Percentiles rank a stretch among this genome's conserved stretches.
phyloP scores from a whole-genome alignment of 2,888 invertebrate genomes.

The Steinernema carpocapsae region DNA sequence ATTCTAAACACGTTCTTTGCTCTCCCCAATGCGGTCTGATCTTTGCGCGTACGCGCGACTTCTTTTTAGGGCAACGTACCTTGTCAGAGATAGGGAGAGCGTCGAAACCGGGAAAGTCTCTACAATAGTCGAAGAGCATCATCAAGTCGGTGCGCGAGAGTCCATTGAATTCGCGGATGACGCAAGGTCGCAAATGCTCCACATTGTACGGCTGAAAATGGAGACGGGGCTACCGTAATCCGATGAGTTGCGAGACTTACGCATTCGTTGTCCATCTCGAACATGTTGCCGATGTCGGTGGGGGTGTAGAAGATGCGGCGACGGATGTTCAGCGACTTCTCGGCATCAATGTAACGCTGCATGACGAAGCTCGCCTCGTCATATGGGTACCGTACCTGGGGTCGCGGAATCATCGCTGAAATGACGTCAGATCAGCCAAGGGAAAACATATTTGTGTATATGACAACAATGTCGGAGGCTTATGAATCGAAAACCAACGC shows the following conservation, averaged over 20 bases:
- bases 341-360: conserved; percentile 46
- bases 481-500: too few species aligned
- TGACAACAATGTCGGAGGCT: too few species aligned
- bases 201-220: conserved; percentile 50
- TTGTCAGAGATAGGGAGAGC: conserved; percentile 46
- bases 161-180: conserved; percentile 49
- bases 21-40: not conserved
- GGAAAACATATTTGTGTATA: too few species aligned
- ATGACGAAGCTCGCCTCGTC: conserved; percentile 36
- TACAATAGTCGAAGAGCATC: conserved; percentile 53
- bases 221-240: not conserved
- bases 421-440: too few species aligned
- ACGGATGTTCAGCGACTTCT: conserved; percentile 50
- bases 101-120: conserved; percentile 49
- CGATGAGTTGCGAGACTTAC: conserved; percentile 39
- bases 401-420: conserved; percentile 4
- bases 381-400: conserved; percentile 23
- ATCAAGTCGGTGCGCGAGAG: conserved; percentile 51
- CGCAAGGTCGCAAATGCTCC: conserved; percentile 47
- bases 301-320: conserved; percentile 54
- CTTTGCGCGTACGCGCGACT: not conserved
- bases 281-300: conserved; percentile 48
- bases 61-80: conserved; percentile 36
- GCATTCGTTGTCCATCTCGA: conserved; percentile 50
- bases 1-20: not conserved